Conservation (phyloP, 1,140 invertebrate genomes). For the Tetragnatha versicolor region DNA sequence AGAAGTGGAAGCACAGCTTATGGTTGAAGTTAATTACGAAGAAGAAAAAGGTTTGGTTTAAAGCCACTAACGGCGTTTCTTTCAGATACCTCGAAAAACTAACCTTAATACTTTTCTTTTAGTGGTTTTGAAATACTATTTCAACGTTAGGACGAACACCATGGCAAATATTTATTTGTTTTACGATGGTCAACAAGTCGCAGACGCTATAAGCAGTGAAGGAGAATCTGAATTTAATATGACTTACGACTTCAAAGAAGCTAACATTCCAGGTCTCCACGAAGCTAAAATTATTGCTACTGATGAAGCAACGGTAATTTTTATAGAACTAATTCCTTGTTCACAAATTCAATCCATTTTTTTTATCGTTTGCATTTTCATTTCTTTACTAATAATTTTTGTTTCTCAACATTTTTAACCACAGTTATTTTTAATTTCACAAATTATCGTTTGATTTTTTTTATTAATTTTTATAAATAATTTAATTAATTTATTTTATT, state of each 20-base stretch:
- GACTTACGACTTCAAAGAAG: background rate
- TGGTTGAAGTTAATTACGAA: background rate
- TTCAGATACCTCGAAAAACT: background rate
- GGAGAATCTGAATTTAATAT: too few relatives aligned
- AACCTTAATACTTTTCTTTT: too few relatives aligned
- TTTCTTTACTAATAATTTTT: too few relatives aligned
- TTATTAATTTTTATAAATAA: too few relatives aligned
- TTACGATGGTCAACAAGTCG: conserved; percentile 6
- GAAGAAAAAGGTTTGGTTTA: background rate
- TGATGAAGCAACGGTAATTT: background rate
- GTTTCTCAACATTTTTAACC: too few relatives aligned
- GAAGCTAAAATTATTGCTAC: background rate
- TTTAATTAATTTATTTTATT: background rate
- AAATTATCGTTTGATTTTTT: too few relatives aligned
- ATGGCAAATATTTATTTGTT: background rate
- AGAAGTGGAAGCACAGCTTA: background rate
- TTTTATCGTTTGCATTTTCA: too few relatives aligned
- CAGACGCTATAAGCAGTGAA: background rate
- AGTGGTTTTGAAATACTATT: background rate
- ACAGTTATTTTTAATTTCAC: too few relatives aligned
- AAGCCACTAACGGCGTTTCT: background rate
- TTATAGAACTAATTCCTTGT: too few relatives aligned
- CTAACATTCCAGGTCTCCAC: background rate
- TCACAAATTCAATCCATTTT: too few relatives aligned
- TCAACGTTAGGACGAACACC: background rate